Percentiles rank a stretch among this genome's conserved stretches.
Evolutionary conservation across 1,140 invertebrate genomes (phyloP).

Genomic region (Leptoteleia sp.): DNA sequence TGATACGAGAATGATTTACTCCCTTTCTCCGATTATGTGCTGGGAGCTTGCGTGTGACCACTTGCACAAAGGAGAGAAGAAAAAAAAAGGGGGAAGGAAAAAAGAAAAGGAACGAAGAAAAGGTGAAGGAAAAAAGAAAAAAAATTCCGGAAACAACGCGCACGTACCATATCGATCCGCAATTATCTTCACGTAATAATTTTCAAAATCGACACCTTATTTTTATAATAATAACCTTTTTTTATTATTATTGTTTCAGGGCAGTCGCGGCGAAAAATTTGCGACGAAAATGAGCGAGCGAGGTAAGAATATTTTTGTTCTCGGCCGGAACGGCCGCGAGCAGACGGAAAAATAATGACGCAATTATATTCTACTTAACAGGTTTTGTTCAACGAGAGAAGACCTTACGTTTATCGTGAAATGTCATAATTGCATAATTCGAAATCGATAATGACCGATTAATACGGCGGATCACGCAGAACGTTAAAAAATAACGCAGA

Average conservation of each 20-base stretch:
- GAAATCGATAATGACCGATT: conserved; percentile 62
- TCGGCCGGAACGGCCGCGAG: neutral
- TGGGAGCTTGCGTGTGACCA: conserved; percentile 59
- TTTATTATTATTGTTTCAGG: too few species aligned
- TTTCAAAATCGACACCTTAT: conserved; percentile 30
- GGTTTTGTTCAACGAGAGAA: conserved; percentile 10
- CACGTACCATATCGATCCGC: conserved; percentile 29
- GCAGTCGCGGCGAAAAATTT: too few species aligned
- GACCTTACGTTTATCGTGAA: conserved; percentile 21
- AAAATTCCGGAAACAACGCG: conserved; percentile 48
- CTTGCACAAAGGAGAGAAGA: conserved; percentile 30
- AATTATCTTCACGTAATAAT: conserved; percentile 38
- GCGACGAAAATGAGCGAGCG: neutral
- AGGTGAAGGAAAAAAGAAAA: too few species aligned
- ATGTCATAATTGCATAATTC: conserved; percentile 48
- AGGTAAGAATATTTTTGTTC: conserved; percentile 6
- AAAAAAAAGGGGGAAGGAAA: too few species aligned
- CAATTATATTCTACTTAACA: conserved; percentile 16
- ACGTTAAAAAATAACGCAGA: conserved; percentile 22
- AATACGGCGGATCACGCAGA: conserved; percentile 38
- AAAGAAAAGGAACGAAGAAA: too few species aligned
- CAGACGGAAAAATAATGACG: conserved; percentile 9
- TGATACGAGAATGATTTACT: conserved; percentile 59
- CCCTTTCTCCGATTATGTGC: conserved; percentile 46
- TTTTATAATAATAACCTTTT: conserved; percentile 3